Percentiles rank a stretch among this genome's conserved stretches.
These are phyloP conservation scores for Pomatorhinus ruficollis DNA, from an alignment of 2,113 vertebrate genomes.

Conservation along the genomic window DNA sequence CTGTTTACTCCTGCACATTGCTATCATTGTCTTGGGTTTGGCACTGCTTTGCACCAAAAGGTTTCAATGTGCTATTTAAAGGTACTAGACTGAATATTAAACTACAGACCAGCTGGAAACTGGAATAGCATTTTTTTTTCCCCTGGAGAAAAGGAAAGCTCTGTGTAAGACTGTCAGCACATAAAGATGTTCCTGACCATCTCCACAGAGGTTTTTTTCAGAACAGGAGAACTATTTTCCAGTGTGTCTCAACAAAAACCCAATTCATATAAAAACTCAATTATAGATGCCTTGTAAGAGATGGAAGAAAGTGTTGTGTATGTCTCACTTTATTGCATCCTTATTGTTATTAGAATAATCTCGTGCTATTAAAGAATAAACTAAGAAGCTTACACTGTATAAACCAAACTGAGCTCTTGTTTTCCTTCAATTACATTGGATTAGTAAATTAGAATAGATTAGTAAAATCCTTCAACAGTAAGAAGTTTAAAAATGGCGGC, in stretches of 20 bases:
- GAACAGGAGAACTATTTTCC: neutral
- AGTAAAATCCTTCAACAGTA: neutral
- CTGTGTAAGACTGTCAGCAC: neutral
- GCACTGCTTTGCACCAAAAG: neutral
- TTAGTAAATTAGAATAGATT: conserved; percentile 43
- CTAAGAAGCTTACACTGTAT: neutral
- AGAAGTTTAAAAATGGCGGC: conserved; percentile 13
- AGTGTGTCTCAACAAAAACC: neutral
- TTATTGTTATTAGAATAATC: neutral
- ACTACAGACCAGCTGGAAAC: neutral
- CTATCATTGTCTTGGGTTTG: neutral
- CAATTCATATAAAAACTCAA: neutral
- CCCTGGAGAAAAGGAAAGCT: neutral
- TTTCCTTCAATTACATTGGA: conserved; percentile 2
- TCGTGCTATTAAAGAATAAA: conserved; percentile 11
- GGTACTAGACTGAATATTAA: neutral
- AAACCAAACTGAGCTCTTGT: neutral
- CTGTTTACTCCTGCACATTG: neutral
- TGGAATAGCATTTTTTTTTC: neutral
- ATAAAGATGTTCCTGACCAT: neutral
- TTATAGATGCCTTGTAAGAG: neutral
- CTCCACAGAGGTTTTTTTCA: neutral
- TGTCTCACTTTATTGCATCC: neutral
- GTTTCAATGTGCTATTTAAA: neutral
- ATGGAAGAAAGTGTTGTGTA: neutral